Evolutionary conservation across 2,797 vertebrate genomes (phyloP).

Genomic region (Moxostoma hubbsi): DNA sequence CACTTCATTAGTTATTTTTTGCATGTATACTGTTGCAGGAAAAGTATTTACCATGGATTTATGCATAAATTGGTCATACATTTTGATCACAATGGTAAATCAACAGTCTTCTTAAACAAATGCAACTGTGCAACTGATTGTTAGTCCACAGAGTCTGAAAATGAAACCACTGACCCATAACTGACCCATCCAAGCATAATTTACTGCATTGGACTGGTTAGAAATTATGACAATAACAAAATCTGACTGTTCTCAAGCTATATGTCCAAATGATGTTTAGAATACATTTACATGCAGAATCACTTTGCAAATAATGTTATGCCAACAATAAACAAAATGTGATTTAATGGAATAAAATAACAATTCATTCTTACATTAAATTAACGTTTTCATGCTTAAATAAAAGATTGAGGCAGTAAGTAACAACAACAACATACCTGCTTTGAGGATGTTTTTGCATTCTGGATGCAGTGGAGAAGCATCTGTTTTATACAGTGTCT

Average conservation of each 20-base stretch:
- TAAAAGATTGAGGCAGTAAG: not conserved
- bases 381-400: not conserved
- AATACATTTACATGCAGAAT: not conserved
- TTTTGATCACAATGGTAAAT: too few relatives aligned
- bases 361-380: not conserved
- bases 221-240: slow-evolving; percentile 7
- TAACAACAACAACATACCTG: slow-evolving; percentile 76
- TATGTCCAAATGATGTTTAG: not conserved
- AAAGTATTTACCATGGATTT: too few relatives aligned
- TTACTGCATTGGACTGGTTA: not conserved
- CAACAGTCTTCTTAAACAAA: too few relatives aligned
- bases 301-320: not conserved
- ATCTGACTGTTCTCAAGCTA: not conserved
- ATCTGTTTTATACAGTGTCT: slow-evolving; percentile 83
- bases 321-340: too few relatives aligned
- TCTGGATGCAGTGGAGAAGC: slow-evolving; percentile 81
- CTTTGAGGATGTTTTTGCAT: slow-evolving; percentile 87
- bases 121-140: too few relatives aligned
- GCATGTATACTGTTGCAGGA: too few relatives aligned
- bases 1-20: not conserved
- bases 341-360: too few relatives aligned
- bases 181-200: slow-evolving; percentile 29
- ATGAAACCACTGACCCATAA: too few relatives aligned
- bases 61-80: too few relatives aligned
- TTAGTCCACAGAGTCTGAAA: too few relatives aligned